Conservation (phyloP, 2,797 vertebrate species). For the Melanotaenia pygmaea region DNA sequence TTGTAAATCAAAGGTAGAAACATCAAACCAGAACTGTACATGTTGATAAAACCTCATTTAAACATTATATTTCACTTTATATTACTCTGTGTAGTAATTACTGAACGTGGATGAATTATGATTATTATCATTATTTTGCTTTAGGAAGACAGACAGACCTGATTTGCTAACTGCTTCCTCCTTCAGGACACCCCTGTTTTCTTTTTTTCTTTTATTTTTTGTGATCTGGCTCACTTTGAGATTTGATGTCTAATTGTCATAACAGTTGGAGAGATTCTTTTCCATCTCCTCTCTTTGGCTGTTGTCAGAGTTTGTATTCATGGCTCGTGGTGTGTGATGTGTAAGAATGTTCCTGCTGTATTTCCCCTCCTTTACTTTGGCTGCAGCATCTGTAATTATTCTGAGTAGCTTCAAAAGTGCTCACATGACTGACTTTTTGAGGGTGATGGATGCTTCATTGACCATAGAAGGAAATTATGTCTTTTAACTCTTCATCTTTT, state of each 20-base stretch:
- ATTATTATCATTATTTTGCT: not conserved
- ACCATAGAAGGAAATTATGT: conserved; percentile 12
- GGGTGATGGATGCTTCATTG: conserved; percentile 27
- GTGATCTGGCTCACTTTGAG: not conserved
- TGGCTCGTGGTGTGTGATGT: not conserved
- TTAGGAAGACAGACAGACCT: not conserved
- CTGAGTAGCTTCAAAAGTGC: conserved; percentile 42
- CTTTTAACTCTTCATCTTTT: not conserved
- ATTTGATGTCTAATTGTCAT: not conserved
- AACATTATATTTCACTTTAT: too few relatives aligned
- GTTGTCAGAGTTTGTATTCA: conserved; percentile 5
- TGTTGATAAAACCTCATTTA: too few relatives aligned
- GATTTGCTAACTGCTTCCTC: too few relatives aligned
- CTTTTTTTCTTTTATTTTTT: not conserved
- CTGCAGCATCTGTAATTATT: conserved; percentile 54
- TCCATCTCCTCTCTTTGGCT: not conserved
- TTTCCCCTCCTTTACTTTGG: conserved; percentile 23
- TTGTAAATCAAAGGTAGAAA: too few relatives aligned
- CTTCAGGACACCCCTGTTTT: too few relatives aligned
- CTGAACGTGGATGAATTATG: too few relatives aligned
- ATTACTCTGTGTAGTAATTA: too few relatives aligned
- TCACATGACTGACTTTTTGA: conserved; percentile 43
- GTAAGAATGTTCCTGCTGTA: conserved; percentile 24
- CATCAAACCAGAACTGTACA: too few relatives aligned
- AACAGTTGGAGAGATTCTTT: not conserved